Percentiles rank a stretch among this genome's conserved stretches.
Evolutionary conservation across 1,140 invertebrate genomes (phyloP).

Genomic region (Portunus trituberculatus): DNA sequence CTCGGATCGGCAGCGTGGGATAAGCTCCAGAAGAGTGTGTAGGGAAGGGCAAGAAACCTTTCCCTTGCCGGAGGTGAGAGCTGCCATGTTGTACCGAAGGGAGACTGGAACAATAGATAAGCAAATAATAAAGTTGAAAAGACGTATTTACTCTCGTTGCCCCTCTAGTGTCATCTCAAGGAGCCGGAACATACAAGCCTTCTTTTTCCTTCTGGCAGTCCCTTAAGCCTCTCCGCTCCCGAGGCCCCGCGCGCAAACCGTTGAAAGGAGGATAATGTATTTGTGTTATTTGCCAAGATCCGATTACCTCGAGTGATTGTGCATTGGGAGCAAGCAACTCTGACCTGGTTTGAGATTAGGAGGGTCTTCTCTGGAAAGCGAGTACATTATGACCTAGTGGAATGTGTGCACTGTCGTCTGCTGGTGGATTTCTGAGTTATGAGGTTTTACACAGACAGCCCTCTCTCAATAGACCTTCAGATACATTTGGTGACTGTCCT

Average conservation of each 20-base stretch:
- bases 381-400: no score
- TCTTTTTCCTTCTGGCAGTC: no score
- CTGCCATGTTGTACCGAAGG: not conserved
- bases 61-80: not conserved
- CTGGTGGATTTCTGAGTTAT: no score
- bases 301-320: not conserved
- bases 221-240: not conserved
- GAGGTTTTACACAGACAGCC: no score
- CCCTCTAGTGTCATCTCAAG: no score
- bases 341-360: not conserved
- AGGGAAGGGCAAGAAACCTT: not conserved
- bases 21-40: not conserved
- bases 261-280: not conserved
- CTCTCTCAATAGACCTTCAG: no score
- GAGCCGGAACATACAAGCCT: no score
- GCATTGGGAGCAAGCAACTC: not conserved
- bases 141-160: not conserved
- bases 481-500: no score
- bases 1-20: not conserved
- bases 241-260: not conserved
- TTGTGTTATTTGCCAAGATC: not conserved
- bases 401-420: no score
- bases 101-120: not conserved
- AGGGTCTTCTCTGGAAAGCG: no score
- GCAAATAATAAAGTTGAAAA: not conserved